Conservation (phyloP, 2,888 invertebrate species). For the Diadegma fenestrale region DNA sequence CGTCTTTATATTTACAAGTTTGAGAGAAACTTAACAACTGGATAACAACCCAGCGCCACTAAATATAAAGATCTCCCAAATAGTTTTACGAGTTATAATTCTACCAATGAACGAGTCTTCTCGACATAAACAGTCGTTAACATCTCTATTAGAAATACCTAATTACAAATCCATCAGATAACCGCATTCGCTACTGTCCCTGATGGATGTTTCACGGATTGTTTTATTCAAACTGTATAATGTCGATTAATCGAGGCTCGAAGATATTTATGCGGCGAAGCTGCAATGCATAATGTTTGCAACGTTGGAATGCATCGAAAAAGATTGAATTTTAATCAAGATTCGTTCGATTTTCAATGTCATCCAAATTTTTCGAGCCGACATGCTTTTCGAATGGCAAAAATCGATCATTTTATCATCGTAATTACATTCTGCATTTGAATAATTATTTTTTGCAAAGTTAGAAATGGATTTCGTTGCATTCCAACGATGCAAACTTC, state of each 20-base stretch:
- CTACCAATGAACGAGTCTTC: neutral
- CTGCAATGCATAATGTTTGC: neutral
- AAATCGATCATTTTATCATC: no score
- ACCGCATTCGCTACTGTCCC: neutral
- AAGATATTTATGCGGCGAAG: neutral
- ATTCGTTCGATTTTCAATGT: no score
- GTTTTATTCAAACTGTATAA: neutral
- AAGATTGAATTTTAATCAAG: no score
- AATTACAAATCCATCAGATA: neutral
- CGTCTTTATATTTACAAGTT: neutral
- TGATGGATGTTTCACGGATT: neutral
- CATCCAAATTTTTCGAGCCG: no score
- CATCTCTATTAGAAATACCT: neutral
- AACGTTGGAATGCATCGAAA: no score
- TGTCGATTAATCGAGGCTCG: neutral
- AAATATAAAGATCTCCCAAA: conserved; percentile 1
- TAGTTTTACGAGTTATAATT: neutral
- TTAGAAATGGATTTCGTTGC: no score
- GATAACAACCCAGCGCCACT: neutral
- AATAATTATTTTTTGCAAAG: no score
- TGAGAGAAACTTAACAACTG: neutral
- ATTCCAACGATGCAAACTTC: no score
- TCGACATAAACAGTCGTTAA: conserved; percentile 4
- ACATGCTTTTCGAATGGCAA: no score
- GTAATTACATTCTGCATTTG: no score